Percentiles rank a stretch among this genome's conserved stretches.
Evolutionary conservation across 2,797 vertebrate genomes (phyloP).

Genomic region (Yasuhikotakia modesta): DNA sequence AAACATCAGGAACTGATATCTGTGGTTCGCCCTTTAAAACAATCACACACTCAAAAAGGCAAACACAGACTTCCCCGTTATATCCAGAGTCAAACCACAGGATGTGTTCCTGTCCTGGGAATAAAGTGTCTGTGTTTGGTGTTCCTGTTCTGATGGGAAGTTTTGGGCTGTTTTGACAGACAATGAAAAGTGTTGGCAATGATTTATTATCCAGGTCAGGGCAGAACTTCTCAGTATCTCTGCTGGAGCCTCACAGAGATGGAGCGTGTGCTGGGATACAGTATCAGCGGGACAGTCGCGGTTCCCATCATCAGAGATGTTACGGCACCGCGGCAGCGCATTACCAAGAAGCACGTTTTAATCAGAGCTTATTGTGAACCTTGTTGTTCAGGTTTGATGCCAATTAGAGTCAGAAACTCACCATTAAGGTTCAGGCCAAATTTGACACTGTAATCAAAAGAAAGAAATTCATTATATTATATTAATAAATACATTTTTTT

Average conservation of each 20-base stretch:
- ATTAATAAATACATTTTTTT: too few relatives aligned
- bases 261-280: neutral
- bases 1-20: constrained; percentile 35
- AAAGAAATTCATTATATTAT: too few relatives aligned
- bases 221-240: constrained; percentile 8
- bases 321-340: neutral
- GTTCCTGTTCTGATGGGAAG: constrained; percentile 39
- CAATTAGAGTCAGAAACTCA: neutral
- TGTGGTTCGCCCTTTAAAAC: constrained; percentile 4
- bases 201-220: constrained; percentile 29
- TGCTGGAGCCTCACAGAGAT: neutral
- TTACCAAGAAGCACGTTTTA: neutral
- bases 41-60: neutral
- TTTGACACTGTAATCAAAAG: too few relatives aligned
- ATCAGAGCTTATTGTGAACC: neutral
- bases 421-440: too few relatives aligned
- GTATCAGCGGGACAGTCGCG: neutral
- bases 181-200: neutral
- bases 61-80: constrained; percentile 4
- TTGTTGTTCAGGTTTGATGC: neutral
- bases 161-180: constrained; percentile 21
- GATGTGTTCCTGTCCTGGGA: constrained; percentile 33
- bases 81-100: constrained; percentile 27
- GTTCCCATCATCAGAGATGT: neutral
- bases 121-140: constrained; percentile 17